Conservation (phyloP, 2,888 invertebrate species). For the Catocala fraxini region DNA sequence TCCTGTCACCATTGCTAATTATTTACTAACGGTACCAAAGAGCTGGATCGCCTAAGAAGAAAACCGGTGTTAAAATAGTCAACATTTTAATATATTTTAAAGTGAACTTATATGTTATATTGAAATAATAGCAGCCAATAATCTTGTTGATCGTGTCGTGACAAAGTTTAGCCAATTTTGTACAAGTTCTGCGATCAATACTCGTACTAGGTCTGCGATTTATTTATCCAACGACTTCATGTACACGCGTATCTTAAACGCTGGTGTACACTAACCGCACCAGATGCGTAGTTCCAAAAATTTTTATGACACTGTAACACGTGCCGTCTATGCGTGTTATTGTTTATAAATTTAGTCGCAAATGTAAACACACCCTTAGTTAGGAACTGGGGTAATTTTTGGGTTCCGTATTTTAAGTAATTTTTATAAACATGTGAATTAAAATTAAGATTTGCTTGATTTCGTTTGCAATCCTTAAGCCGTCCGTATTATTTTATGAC, state of each 20-base stretch:
- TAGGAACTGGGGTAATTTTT: conserved; percentile 48
- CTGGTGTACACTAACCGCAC: conserved; percentile 65
- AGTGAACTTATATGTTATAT: too few species aligned
- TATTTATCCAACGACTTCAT: conserved; percentile 4
- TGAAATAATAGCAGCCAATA: too few species aligned
- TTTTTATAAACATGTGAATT: neutral
- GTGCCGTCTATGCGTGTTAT: conserved; percentile 73
- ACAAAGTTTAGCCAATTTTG: neutral
- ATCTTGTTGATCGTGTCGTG: too few species aligned
- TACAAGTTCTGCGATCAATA: too few species aligned
- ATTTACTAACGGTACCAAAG: too few species aligned
- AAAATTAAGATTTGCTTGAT: too few species aligned
- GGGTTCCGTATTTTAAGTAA: conserved; percentile 34
- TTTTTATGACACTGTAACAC: conserved; percentile 80
- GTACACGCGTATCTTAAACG: conserved; percentile 43
- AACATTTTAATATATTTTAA: too few species aligned
- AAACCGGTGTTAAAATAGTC: too few species aligned
- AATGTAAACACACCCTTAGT: conserved; percentile 79
- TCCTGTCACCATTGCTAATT: too few species aligned
- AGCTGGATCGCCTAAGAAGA: too few species aligned
- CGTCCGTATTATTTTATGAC: too few species aligned
- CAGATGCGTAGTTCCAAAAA: conserved; percentile 78
- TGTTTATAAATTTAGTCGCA: conserved; percentile 79
- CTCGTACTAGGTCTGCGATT: neutral
- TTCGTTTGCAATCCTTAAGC: too few species aligned